phyloP scores from a whole-genome alignment of 2,113 vertebrate species.

The Eurystomus gularis region DNA sequence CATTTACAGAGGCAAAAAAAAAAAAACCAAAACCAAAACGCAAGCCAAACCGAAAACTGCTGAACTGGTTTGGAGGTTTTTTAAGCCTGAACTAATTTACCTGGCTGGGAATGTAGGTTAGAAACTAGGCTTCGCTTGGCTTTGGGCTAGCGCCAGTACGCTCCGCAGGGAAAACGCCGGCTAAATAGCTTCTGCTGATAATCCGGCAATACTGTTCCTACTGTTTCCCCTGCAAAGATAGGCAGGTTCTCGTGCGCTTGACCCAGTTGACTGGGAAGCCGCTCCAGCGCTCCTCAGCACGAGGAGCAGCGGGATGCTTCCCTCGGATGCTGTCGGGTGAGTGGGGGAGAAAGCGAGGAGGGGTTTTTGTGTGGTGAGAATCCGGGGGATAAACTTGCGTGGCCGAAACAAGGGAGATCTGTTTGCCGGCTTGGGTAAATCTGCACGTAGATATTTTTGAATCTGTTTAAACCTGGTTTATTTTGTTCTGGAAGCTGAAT shows the following conservation, averaged over 20 bases:
- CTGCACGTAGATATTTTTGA: neutral
- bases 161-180: neutral
- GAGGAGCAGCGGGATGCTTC: neutral
- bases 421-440: neutral
- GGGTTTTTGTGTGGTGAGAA: neutral
- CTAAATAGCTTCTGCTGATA: neutral
- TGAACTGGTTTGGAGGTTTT: slow-evolving; percentile 39
- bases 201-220: neutral
- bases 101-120: slow-evolving; percentile 45
- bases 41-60: neutral
- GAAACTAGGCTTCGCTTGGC: slow-evolving; percentile 37
- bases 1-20: neutral
- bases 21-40: neutral
- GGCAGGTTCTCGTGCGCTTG: neutral
- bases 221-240: neutral
- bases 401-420: neutral
- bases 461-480: neutral
- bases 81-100: slow-evolving; percentile 35
- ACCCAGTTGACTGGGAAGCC: neutral
- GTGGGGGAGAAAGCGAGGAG: fast-evolving
- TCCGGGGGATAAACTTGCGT: neutral
- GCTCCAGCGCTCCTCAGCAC: fast-evolving
- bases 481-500: neutral
- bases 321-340: neutral
- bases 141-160: neutral